Evolutionary conservation across 2,113 vertebrate species (phyloP), one percentile per base, ranked within the genome.

Genomic region (Lonchura striata): DNA sequence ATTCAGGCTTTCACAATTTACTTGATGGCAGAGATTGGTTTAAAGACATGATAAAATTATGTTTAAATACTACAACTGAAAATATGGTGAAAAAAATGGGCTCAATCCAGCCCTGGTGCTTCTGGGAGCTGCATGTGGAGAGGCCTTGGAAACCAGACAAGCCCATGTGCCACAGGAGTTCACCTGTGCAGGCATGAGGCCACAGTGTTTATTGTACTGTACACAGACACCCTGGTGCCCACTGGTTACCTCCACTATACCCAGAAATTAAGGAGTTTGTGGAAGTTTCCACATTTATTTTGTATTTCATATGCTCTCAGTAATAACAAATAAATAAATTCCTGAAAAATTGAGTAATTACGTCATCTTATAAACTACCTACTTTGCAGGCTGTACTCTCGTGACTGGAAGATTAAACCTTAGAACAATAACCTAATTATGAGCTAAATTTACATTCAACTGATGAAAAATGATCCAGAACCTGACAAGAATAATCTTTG

Each of bases 371-470:
- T 22, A 86, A 94, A 75, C 53, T 68, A 94, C 77, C 77, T 91
- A 46, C 94, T 92, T 86, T 90, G 60, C 37, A 90, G 28, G 49
- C 37, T 83, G 52, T 49, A 75, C 66, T 86, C 52, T 92, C 21
- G 4, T 2, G 0, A 83, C 60, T 64, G 31, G 56, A 60, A 93
- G 52, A 95, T 92, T 83, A 94, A 92, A 93, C 68, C 61, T 81
- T 46, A 88, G 86, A 93, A 96, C 93, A 96, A 92, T 84, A 96
- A 90, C 76, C 88, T 92, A 94, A 94, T 95, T 96, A 92, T 71
- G 90, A 92, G 90, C 76, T 95, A 96, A 96, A 96, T 92, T 95
- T 94, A 96, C 82, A 95, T 95, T 86, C 86, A 95, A 50, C 72
- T 91, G 86, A 96, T 92, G 72, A 93, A 95, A 97, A 96, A 92